Percentiles rank a stretch among this genome's conserved stretches.
phyloP scores from a whole-genome alignment of 2,797 vertebrate genomes.

The Peromyscus aztecus region DNA sequence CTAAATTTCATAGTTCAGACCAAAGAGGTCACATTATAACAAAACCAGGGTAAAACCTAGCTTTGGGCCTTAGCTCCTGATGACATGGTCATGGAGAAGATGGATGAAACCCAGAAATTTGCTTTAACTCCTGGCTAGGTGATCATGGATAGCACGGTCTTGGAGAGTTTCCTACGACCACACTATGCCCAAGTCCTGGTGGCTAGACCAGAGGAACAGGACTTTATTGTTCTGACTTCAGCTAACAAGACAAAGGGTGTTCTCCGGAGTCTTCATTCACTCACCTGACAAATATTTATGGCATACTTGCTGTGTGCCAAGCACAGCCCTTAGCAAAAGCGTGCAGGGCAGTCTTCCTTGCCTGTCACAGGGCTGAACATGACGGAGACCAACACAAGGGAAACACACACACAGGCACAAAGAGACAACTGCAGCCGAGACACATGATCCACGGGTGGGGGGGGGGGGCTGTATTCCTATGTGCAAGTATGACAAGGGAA shows the following conservation, averaged over 20 bases:
- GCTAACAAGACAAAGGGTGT: slow-evolving; percentile 23
- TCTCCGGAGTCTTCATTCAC: slow-evolving; percentile 9
- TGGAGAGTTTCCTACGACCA: not conserved
- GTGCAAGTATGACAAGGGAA: not conserved
- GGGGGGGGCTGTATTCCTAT: not conserved
- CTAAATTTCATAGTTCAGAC: not conserved
- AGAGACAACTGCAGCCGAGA: not conserved
- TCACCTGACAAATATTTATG: slow-evolving; percentile 79
- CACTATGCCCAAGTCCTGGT: slow-evolving; percentile 10
- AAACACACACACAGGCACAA: not conserved
- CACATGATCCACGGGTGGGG: not conserved
- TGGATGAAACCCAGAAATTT: not conserved
- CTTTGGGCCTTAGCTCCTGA: not conserved
- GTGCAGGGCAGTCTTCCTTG: not conserved
- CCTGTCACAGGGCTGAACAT: not conserved
- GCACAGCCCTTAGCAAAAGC: not conserved
- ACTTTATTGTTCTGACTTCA: slow-evolving; percentile 41
- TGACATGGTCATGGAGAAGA: not conserved
- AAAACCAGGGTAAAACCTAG: not conserved
- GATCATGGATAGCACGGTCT: not conserved
- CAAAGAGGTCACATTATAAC: not conserved
- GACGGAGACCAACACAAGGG: not conserved
- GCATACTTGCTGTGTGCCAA: slow-evolving; percentile 9
- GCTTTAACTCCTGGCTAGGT: not conserved
- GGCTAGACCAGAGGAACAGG: slow-evolving; percentile 75